phyloP scores from a whole-genome alignment of 2,797 vertebrate species.

The Parambassis ranga region DNA sequence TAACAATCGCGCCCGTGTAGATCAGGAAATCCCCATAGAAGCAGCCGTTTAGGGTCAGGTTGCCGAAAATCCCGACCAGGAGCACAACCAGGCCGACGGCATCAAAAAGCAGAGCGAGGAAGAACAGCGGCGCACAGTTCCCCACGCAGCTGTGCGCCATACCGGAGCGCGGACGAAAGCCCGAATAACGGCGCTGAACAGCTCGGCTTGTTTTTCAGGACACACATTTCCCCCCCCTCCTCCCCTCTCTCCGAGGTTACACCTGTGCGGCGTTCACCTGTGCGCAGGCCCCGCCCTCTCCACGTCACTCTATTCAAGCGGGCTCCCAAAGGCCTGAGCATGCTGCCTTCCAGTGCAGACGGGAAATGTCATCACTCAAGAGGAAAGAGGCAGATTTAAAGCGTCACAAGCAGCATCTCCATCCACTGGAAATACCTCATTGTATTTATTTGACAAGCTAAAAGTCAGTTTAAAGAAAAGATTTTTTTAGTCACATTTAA shows the following conservation, averaged over 20 bases:
- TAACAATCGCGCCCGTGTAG: conserved; percentile 79
- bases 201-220: conserved; percentile 11
- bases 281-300: conserved; percentile 37
- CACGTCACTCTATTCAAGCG: conserved; percentile 14
- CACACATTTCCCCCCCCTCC: conserved; percentile 28
- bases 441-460: too few species aligned
- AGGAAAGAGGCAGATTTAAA: too few species aligned
- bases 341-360: conserved; percentile 12
- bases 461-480: too few species aligned
- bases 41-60: conserved; percentile 66
- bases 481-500: too few species aligned
- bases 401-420: too few species aligned
- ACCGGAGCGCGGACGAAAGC: not conserved
- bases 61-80: conserved; percentile 79
- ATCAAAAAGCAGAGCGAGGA: conserved; percentile 76
- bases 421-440: too few species aligned
- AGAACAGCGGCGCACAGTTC: conserved; percentile 70
- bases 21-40: conserved; percentile 86
- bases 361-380: not conserved
- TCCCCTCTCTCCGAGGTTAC: too few species aligned
- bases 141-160: conserved; percentile 75
- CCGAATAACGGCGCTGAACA: conserved; percentile 10
- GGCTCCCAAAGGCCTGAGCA: not conserved
- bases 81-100: conserved; percentile 68
- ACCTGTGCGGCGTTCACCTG: conserved; percentile 61